phyloP scores from a whole-genome alignment of 2,888 invertebrate species.

The Oscheius onirici region DNA sequence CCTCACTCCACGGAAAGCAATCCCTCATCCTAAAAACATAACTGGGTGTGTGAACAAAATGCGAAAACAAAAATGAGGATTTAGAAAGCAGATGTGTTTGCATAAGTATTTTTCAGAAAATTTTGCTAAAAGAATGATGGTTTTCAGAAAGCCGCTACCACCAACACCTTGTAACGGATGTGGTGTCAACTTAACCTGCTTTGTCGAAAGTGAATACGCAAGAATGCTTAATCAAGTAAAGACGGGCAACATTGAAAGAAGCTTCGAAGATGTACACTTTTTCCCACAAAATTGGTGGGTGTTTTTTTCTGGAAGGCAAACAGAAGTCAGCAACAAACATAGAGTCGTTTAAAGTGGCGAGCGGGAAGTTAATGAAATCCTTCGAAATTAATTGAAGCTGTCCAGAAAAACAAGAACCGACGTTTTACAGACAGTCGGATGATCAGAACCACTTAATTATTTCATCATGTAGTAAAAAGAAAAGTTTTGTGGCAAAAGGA shows the following conservation, averaged over 20 bases:
- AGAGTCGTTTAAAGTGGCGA: background rate
- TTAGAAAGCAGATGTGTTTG: background rate
- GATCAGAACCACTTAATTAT: too few species aligned
- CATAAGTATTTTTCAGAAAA: too few species aligned
- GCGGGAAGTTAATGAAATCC: too few species aligned
- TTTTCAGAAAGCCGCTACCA: constrained; percentile 43
- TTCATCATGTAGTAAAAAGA: too few species aligned
- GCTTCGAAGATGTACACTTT: constrained; percentile 65
- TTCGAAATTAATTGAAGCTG: too few species aligned
- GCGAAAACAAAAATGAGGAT: background rate
- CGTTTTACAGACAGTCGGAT: too few species aligned
- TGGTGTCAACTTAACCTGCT: constrained; percentile 66
- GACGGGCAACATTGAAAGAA: constrained; percentile 37
- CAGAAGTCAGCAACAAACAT: background rate
- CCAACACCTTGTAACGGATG: constrained; percentile 64
- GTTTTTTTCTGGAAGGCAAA: background rate
- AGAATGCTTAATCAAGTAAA: constrained; percentile 51
- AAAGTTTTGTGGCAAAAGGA: too few species aligned
- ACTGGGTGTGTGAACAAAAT: too few species aligned
- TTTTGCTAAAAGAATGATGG: background rate
- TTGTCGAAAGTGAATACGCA: constrained; percentile 61
- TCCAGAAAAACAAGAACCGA: too few species aligned
- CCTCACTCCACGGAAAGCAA: constrained; percentile 1
- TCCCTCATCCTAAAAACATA: background rate
- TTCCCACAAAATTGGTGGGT: constrained; percentile 67